phyloP scores from a whole-genome alignment of 1,140 invertebrate genomes.

The Drosophila arawakana region DNA sequence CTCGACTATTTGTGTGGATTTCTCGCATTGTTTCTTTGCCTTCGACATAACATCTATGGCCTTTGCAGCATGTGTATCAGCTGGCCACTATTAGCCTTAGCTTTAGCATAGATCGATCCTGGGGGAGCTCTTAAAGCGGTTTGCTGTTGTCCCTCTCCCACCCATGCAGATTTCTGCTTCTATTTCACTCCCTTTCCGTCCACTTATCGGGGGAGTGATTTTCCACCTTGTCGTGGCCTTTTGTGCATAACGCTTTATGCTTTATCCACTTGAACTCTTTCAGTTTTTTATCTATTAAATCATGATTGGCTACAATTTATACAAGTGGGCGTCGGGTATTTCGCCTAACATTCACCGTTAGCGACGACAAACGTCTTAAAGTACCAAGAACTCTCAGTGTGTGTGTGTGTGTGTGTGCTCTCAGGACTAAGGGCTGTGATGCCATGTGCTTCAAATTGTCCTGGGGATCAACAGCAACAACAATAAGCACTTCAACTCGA shows the following conservation, averaged over 20 bases:
- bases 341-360: slow-evolving; percentile 2
- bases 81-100: slow-evolving; percentile 68
- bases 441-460: slow-evolving; percentile 45
- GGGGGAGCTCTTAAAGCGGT: slow-evolving; percentile 71
- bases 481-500: slow-evolving; percentile 43
- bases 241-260: slow-evolving; percentile 77
- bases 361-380: slow-evolving; percentile 37
- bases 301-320: slow-evolving; percentile 82
- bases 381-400: not conserved
- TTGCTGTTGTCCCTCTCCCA: slow-evolving; percentile 1
- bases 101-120: slow-evolving; percentile 75
- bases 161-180: not conserved
- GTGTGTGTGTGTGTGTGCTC: too few relatives aligned
- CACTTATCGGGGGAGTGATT: slow-evolving; percentile 3
- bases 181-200: not conserved
- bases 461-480: slow-evolving; percentile 43
- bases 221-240: slow-evolving; percentile 46
- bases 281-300: slow-evolving; percentile 81
- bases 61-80: slow-evolving; percentile 30
- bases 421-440: not conserved
- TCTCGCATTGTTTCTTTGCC: not conserved
- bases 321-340: slow-evolving; percentile 56
- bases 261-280: slow-evolving; percentile 81
- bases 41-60: slow-evolving; percentile 22
- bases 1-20: not conserved